phyloP scores from a whole-genome alignment of 2,113 vertebrate species.

The Mesitornis unicolor region DNA sequence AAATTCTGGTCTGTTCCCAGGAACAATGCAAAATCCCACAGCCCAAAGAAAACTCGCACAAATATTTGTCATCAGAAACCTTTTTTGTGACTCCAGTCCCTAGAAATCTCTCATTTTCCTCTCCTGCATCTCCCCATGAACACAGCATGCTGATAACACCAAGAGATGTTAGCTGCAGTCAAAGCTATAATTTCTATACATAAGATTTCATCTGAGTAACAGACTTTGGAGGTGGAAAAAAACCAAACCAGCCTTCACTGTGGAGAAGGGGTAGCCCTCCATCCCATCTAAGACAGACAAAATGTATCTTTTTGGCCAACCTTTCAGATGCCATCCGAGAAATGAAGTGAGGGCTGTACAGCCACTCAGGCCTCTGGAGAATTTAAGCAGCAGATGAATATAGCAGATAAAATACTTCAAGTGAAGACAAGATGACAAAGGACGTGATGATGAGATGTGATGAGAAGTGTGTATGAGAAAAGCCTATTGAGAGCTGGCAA shows the following conservation, averaged over 20 bases:
- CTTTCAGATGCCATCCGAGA: neutral
- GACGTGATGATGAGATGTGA: neutral
- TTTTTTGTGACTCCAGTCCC: neutral
- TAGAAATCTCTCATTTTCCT: neutral
- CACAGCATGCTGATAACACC: neutral
- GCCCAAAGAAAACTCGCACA: neutral
- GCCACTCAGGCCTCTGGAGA: neutral
- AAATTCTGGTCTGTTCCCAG: neutral
- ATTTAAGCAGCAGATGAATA: neutral
- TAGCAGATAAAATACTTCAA: constrained; percentile 7
- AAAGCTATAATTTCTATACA: constrained; percentile 19
- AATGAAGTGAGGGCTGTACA: neutral
- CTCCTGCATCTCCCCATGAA: neutral
- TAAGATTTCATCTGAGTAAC: constrained; percentile 17
- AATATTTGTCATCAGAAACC: neutral
- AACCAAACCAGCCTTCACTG: neutral
- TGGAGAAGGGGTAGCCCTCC: neutral
- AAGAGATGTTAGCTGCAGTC: constrained; percentile 16
- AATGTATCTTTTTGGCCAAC: neutral
- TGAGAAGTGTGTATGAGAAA: neutral
- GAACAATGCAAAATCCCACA: neutral
- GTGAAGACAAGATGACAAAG: neutral
- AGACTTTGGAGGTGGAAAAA: neutral
- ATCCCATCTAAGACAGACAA: neutral
- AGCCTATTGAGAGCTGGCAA: neutral